Conservation (phyloP, 2,888 invertebrate genomes). For the Xestia c-nigrum region DNA sequence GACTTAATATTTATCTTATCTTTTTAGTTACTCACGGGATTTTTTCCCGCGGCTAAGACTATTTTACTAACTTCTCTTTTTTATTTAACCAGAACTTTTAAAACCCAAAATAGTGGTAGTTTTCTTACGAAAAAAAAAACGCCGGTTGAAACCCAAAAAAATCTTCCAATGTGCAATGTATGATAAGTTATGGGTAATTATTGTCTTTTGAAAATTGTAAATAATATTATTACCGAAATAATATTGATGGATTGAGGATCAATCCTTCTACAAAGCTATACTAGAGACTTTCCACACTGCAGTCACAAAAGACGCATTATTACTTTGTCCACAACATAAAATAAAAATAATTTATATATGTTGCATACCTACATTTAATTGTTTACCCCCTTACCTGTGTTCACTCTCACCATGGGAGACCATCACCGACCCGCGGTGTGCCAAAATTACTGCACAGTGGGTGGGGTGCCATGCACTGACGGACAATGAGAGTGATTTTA, state of each 20-base stretch:
- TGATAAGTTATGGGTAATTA: neutral
- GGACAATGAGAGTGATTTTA: conserved; percentile 52
- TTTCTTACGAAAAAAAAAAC: neutral
- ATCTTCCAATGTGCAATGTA: neutral
- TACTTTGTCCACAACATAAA: conserved; percentile 6
- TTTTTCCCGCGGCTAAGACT: neutral
- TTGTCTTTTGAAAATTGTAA: neutral
- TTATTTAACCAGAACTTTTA: neutral
- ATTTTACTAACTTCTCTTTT: neutral
- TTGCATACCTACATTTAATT: conserved; percentile 59
- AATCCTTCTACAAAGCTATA: neutral
- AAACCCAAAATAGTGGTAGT: neutral
- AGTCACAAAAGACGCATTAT: neutral
- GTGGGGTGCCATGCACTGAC: conserved; percentile 64
- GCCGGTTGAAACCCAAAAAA: neutral
- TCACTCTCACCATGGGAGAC: conserved; percentile 75
- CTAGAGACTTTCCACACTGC: neutral
- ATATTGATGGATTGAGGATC: too few relatives aligned
- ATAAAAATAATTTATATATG: conserved; percentile 20
- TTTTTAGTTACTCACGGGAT: conserved; percentile 59
- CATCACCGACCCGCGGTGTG: conserved; percentile 78
- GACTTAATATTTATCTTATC: conserved; percentile 72
- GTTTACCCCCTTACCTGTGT: conserved; percentile 74
- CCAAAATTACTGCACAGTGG: conserved; percentile 82
- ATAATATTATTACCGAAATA: too few relatives aligned